Evolutionary conservation across 2,797 vertebrate species (phyloP).

Genomic region (Cossypha caffra): DNA sequence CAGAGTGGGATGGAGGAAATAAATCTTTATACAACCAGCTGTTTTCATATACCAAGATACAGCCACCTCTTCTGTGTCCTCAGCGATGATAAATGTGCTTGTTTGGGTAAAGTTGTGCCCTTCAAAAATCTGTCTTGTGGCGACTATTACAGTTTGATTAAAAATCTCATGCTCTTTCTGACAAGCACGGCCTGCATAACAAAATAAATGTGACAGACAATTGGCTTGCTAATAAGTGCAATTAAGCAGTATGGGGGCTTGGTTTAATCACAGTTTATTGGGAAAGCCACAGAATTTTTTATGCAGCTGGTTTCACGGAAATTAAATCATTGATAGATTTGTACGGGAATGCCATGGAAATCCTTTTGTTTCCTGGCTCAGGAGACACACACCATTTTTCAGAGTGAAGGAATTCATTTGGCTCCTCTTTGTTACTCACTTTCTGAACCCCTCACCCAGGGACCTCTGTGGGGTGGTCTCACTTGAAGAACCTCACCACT

Average conservation of each 20-base stretch:
- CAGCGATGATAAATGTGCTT: neutral
- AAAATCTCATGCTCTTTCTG: neutral
- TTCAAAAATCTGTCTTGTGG: slow-evolving; percentile 7
- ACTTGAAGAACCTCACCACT: neutral
- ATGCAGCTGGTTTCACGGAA: neutral
- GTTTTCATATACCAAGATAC: neutral
- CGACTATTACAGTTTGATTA: neutral
- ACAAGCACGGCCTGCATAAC: neutral
- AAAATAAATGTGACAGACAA: slow-evolving; percentile 29
- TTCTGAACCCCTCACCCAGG: neutral
- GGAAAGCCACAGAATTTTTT: slow-evolving; percentile 25
- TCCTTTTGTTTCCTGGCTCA: slow-evolving; percentile 11
- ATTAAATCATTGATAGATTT: slow-evolving; percentile 17
- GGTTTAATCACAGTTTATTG: slow-evolving; percentile 5
- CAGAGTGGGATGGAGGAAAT: neutral
- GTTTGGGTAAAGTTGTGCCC: neutral
- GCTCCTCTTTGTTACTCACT: neutral
- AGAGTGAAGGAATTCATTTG: neutral
- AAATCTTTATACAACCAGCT: neutral
- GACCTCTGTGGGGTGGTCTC: neutral
- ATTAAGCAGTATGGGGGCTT: slow-evolving; percentile 36
- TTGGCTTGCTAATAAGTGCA: slow-evolving; percentile 20
- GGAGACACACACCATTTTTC: neutral
- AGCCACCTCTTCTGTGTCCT: neutral
- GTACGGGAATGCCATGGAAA: neutral